A percentile compares a stretch with the other conserved stretches of the same genome.
Evolutionary conservation across 2,888 invertebrate species (phyloP).

Genomic region (Malthinus seriepunctatus): DNA sequence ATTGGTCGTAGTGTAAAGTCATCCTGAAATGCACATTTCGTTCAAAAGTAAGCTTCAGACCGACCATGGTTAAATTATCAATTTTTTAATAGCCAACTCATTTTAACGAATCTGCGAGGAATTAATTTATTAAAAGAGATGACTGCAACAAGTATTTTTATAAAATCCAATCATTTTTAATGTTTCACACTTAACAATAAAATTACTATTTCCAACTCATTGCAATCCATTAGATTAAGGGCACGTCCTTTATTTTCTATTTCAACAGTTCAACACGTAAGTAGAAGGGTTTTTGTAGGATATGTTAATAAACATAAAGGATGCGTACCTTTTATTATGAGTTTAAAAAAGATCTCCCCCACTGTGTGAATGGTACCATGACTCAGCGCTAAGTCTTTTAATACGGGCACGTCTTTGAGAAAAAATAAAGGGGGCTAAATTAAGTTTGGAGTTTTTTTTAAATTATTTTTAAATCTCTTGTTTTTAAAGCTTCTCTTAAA

Average conservation of each 20-base stretch:
- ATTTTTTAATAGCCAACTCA: too few relatives aligned
- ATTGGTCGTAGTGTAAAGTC: too few relatives aligned
- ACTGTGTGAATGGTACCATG: conserved; percentile 31
- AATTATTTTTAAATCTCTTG: not conserved
- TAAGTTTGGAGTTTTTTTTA: not conserved
- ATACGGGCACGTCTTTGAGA: conserved; percentile 20
- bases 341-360: conserved; percentile 30
- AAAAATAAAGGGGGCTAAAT: not conserved
- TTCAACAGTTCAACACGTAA: conserved; percentile 24
- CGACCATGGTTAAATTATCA: too few relatives aligned
- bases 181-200: too few relatives aligned
- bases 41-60: too few relatives aligned
- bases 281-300: conserved; percentile 13
- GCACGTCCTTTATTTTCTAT: conserved; percentile 23
- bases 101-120: too few relatives aligned
- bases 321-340: conserved; percentile 28
- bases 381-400: conserved; percentile 34
- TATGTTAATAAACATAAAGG: conserved; percentile 20
- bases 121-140: too few relatives aligned
- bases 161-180: too few relatives aligned
- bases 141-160: too few relatives aligned
- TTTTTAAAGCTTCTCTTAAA: too few relatives aligned
- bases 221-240: conserved; percentile 16
- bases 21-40: too few relatives aligned
- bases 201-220: not conserved